Evolutionary conservation across 2,797 vertebrate genomes (phyloP).

Genomic region (Coregonus suidteri): DNA sequence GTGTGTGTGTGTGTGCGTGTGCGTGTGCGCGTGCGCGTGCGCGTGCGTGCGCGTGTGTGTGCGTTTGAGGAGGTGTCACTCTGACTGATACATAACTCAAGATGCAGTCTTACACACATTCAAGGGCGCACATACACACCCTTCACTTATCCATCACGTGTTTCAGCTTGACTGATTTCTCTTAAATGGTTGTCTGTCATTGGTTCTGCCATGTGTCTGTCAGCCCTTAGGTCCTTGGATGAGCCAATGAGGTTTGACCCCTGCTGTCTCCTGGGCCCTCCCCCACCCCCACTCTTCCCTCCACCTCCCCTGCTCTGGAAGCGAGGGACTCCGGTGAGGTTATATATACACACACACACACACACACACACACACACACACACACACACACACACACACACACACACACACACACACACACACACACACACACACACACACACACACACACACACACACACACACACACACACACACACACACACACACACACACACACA

Average conservation of each 20-base stretch:
- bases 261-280: conserved; percentile 81
- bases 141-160: neutral
- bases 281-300: conserved; percentile 86
- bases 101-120: no score
- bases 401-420: no score
- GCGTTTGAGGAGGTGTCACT: neutral
- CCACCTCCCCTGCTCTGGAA: conserved; percentile 71
- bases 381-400: no score
- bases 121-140: no score
- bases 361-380: neutral
- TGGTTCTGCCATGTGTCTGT: conserved; percentile 29
- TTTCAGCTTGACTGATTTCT: no score
- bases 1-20: neutral
- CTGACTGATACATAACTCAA: neutral
- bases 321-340: conserved; percentile 71
- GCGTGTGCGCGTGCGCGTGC: neutral
- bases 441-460: neutral
- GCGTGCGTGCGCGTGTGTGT: neutral
- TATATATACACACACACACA: conserved; percentile 5
- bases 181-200: neutral
- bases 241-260: conserved; percentile 72
- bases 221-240: conserved; percentile 81
- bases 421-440: no score
- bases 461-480: neutral
- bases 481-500: no score